phyloP scores from a whole-genome alignment of 1,140 invertebrate species.

The Conus ventricosus region DNA sequence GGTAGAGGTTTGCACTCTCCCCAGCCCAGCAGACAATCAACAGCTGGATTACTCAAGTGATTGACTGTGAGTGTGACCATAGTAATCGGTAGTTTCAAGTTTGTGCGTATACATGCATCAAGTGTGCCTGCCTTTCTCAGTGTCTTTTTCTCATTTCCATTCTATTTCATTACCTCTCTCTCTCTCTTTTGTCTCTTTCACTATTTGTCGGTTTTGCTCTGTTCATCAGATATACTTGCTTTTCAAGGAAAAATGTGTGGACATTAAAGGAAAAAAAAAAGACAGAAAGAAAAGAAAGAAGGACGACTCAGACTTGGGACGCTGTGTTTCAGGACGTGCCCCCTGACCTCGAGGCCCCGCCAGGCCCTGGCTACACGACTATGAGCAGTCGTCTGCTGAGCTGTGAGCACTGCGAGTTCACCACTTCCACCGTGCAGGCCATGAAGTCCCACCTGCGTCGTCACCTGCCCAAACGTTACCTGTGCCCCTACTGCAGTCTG shows the following conservation, averaged over 20 bases:
- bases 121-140: too few species aligned
- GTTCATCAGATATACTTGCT: too few species aligned
- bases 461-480: conserved; percentile 38
- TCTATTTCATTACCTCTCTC: too few species aligned
- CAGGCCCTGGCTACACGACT: conserved; percentile 17
- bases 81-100: too few species aligned
- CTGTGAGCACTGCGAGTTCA: conserved; percentile 34
- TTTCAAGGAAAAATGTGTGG: too few species aligned
- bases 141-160: too few species aligned
- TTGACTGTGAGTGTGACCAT: too few species aligned
- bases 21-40: too few species aligned
- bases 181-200: not conserved
- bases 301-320: not conserved
- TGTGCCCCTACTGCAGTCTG: conserved; percentile 39
- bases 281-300: not conserved
- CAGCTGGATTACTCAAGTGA: too few species aligned
- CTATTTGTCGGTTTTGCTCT: not conserved
- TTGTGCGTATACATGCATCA: too few species aligned
- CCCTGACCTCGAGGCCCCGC: conserved; percentile 27
- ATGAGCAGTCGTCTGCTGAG: conserved; percentile 29
- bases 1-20: too few species aligned
- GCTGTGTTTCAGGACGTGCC: conserved; percentile 13
- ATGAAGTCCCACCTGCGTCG: conserved; percentile 38
- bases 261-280: not conserved
- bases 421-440: conserved; percentile 34